Evolutionary conservation across 2,888 invertebrate species (phyloP), one percentile per base, ranked within the genome.

Genomic region (Hyposoter dolosus): DNA sequence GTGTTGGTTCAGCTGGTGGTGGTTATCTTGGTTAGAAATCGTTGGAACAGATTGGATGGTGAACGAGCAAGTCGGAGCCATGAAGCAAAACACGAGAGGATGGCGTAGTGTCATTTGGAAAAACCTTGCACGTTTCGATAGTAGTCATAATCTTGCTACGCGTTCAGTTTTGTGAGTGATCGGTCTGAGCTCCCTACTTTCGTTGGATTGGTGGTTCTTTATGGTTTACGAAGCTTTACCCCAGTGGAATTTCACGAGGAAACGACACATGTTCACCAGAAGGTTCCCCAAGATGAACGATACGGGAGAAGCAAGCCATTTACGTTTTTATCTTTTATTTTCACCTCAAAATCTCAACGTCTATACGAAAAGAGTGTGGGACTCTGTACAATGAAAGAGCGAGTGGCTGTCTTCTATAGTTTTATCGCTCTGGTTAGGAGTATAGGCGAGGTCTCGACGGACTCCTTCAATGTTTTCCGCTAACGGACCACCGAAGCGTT

Each of bases 381-480:
- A 68, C 47, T 60, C 35, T 23, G 80, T 79, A 71, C 71, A 79
- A 79, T n/a, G 74, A n/a, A 35, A 19, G n/a, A 45, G 40, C 45
- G 60, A 47, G 53, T 53, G 17, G n/a, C 40, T 53, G 69, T 45
- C 69, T 63, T 43, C 74, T 56, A 75, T 60, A 68, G 77, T 85
- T 78, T 75, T 74, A 77, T 85, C 66, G 78, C 56, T 12, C 68
- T 69, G 66, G 71, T 75, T 75, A 80, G 69, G 28, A 17, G 74
- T 56, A 40, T 40, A 75, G 47, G 50, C 68, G 60, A 78, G 78
- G 86, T 86, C 86, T 86, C 86, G 78, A 86, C 82, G 86, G 86
- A 86, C 86, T 81, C 75, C 83, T 86, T 63, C 43, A 45, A 60
- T 82, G 74, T 81, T 68, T 75, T 47, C 47, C 32, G 50, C 53